Base-by-base conservation (phyloP, 2,797 vertebrate species). In the Hipposideros larvatus region DNA sequence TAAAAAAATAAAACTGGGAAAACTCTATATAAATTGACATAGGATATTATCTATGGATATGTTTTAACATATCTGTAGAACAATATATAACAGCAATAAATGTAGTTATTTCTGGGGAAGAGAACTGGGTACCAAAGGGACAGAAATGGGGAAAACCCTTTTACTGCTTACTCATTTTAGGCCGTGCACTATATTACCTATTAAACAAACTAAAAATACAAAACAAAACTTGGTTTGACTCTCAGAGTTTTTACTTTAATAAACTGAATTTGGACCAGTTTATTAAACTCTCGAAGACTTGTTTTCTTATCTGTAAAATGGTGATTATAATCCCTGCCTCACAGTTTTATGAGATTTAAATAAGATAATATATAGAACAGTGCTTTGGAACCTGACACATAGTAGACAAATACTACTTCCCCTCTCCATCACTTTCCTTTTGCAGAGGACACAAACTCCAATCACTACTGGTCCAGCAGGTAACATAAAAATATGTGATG, bases 301-400 rank as follows among this genome's bases (percentile, higher is more conserved):
- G 43, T 66, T 70, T 92, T 86, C n/a, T 78, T 59, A 73, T 37
- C 48, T 93, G 6, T 71, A 89, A 92, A 83, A 88, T 43, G 19
- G 10, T 68, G n/a, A 63, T 86, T 59, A n/a, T 68, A 94, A 87
- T 68, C 41, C 34, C 34, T 77, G 43, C 6, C 4, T 84, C 41
- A 43, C 19, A 59, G 13, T 85, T 77, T 78, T 55, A 87, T 78
- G 28, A 88, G 2, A n/a, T 43, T 94, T 53, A 95, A 92, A 48
- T 68, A 70, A 68, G 43, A 41, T 71, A 85, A 92, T 84, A 57
- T 51, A 37, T 48, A 7, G 28, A 51, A 82, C 66, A 11, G 61
- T 61, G 6, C 51, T 86, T 89, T 11, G 90, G 57, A 66, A 68
- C 34, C 24, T 83, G 43, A 83, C 7, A 84, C 18, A 34, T 10